A percentile compares a stretch with the other conserved stretches of the same genome.
These are phyloP conservation scores for Xanthia togata DNA, from an alignment of 2,888 invertebrate genomes.

Conservation along the genomic window DNA sequence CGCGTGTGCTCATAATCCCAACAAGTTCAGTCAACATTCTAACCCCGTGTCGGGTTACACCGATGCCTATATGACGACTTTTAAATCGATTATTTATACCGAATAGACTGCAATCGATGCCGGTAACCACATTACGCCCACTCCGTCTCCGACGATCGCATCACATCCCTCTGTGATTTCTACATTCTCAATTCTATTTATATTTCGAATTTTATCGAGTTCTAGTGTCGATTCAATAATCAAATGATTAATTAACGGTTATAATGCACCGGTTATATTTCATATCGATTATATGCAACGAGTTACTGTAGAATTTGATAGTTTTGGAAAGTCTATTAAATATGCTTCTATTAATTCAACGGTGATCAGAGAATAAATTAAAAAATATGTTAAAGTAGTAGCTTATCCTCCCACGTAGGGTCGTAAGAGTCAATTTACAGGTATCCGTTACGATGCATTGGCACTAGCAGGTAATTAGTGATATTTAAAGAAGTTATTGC, in stretches of 20 bases:
- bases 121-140: slow-evolving; percentile 83
- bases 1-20: slow-evolving; percentile 77
- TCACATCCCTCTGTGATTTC: slow-evolving; percentile 78
- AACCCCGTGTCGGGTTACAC: slow-evolving; percentile 82
- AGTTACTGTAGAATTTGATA: slow-evolving; percentile 60
- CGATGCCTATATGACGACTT: slow-evolving; percentile 75
- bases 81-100: slow-evolving; percentile 87
- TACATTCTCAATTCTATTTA: slow-evolving; percentile 73
- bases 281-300: slow-evolving; percentile 57
- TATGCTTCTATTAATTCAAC: slow-evolving; percentile 57
- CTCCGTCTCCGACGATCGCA: slow-evolving; percentile 70
- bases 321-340: slow-evolving; percentile 64
- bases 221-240: slow-evolving; percentile 59
- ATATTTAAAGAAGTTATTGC: slow-evolving; percentile 41
- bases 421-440: slow-evolving; percentile 52
- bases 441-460: slow-evolving; percentile 45
- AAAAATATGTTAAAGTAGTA: slow-evolving; percentile 43
- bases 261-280: slow-evolving; percentile 62
- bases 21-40: slow-evolving; percentile 76
- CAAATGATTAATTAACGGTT: slow-evolving; percentile 58
- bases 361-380: slow-evolving; percentile 49
- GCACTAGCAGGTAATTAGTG: slow-evolving; percentile 29
- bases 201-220: slow-evolving; percentile 63
- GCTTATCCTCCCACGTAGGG: slow-evolving; percentile 57
- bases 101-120: slow-evolving; percentile 76